Evolutionary conservation across 2,797 vertebrate species (phyloP).

Genomic region (Eulemur albifrons): DNA sequence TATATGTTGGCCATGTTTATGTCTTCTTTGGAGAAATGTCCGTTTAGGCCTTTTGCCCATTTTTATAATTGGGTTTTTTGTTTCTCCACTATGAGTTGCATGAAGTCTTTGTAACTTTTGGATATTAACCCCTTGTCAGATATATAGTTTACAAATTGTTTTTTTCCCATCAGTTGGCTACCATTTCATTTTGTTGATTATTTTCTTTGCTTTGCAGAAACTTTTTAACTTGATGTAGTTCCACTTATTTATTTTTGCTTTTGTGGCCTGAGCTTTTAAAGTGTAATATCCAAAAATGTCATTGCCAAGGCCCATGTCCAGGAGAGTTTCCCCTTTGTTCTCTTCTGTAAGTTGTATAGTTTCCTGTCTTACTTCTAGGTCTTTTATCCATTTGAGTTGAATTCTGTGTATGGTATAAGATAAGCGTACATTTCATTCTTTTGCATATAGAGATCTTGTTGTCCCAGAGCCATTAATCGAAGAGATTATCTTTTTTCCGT

Average conservation of each 20-base stretch:
- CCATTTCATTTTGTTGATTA: background rate
- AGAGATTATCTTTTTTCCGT: background rate
- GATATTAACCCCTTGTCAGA: background rate
- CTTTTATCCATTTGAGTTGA: background rate
- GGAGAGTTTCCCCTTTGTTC: background rate
- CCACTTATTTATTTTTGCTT: background rate
- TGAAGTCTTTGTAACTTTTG: background rate
- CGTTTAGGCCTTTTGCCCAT: too few species aligned
- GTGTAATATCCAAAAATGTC: background rate
- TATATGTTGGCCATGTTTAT: background rate
- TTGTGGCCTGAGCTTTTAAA: background rate
- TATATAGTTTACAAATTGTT: too few species aligned
- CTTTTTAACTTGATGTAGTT: background rate
- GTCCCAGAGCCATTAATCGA: background rate
- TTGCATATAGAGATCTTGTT: background rate
- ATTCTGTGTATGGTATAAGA: background rate
- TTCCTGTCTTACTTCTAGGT: background rate
- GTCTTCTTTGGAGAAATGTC: background rate
- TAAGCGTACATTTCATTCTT: background rate
- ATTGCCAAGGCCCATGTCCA: too few species aligned
- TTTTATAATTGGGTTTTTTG: background rate
- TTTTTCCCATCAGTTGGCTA: background rate
- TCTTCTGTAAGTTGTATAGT: background rate
- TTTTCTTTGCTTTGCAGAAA: background rate
- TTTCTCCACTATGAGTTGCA: background rate